phyloP scores from a whole-genome alignment of 2,113 vertebrate species.

The Phoenicopterus ruber region DNA sequence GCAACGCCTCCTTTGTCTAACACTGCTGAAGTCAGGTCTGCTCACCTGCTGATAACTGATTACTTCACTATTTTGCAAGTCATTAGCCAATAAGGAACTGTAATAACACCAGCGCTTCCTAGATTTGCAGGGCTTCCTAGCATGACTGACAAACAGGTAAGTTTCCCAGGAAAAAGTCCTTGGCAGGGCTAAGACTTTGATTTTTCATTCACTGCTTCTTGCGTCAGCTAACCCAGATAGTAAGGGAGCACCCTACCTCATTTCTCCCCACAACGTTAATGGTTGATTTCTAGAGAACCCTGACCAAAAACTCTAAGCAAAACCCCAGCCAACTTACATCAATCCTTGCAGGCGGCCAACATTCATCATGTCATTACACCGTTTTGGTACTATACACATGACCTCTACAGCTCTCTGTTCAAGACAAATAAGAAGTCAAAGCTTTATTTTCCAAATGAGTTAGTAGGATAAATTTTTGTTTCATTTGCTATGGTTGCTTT shows the following conservation, averaged over 20 bases:
- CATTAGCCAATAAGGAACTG: neutral
- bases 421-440: constrained; percentile 7
- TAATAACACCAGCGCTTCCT: neutral
- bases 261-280: neutral
- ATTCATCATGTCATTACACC: constrained; percentile 99
- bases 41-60: neutral
- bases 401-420: constrained; percentile 94
- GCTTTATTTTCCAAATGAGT: neutral
- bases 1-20: neutral
- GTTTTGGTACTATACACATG: constrained; percentile 96
- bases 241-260: neutral
- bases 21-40: neutral
- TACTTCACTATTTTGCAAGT: neutral
- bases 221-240: neutral
- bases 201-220: neutral
- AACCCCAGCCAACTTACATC: constrained; percentile 80
- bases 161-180: neutral
- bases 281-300: neutral
- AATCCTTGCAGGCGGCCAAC: constrained; percentile 95
- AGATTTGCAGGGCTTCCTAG: neutral
- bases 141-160: neutral
- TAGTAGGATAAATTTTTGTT: neutral
- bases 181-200: neutral
- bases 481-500: neutral
- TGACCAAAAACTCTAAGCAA: neutral